These are phyloP conservation scores for Squalus acanthias DNA, from an alignment of 2,797 vertebrate species.

Conservation along the genomic window DNA sequence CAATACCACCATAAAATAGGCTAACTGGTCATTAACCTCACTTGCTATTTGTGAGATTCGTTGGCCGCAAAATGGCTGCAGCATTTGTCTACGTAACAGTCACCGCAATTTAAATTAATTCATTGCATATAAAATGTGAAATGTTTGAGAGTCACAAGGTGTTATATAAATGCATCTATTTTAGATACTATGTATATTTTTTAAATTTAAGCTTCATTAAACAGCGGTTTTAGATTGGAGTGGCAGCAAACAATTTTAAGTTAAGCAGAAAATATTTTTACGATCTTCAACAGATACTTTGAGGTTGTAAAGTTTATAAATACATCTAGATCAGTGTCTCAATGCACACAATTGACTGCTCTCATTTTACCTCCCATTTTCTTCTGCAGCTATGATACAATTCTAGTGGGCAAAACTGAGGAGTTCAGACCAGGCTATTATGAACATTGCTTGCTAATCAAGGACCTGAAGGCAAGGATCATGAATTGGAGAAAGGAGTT, in stretches of 20 bases:
- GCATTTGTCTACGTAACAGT: not conserved
- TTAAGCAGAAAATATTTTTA: not conserved
- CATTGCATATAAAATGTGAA: not conserved
- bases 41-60: not conserved
- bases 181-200: not conserved
- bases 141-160: not conserved
- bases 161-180: not conserved
- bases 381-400: not conserved
- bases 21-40: not conserved
- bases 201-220: not conserved
- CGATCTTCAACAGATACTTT: not conserved
- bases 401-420: not conserved
- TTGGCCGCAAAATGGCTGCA: not conserved
- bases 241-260: not conserved
- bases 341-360: not conserved
- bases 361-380: not conserved
- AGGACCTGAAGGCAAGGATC: not conserved
- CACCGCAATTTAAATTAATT: not conserved
- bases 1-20: not conserved
- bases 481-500: not conserved
- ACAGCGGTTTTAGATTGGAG: not conserved
- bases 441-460: not conserved
- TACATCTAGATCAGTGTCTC: not conserved
- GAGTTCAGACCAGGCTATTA: not conserved
- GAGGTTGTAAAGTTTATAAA: not conserved